Base-by-base conservation (phyloP, 2,797 vertebrate genomes). In the Remorina albescens region DNA sequence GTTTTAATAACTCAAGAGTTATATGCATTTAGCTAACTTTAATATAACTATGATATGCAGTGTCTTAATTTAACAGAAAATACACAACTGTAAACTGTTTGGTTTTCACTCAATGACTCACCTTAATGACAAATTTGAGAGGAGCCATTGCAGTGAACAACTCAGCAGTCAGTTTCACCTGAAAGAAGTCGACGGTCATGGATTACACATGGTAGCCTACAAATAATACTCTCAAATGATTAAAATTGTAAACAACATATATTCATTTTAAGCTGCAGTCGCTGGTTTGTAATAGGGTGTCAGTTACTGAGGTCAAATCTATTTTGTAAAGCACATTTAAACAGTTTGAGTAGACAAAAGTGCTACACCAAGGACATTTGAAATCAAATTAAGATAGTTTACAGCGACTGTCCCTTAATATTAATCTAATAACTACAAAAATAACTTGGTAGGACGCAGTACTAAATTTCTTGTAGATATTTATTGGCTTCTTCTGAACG, bases 81-180 rank as follows among this genome's bases (percentile, higher is more conserved):
- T 44, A 1, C 9, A 37, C 6, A 21, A 11, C 8, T 15, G 26
- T 15, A 12, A 57, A 41, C 26, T 46, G 10, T 16, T 4, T 30
- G 12, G 54, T 30, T 71, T 61, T 39, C n/a, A n/a, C n/a, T n/a
- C n/a, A n/a, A n/a, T n/a, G n/a, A 79, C 96, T 93, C 93, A 98
- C 97, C 95, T 97, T 97, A 77, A 98, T 91, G 59, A 94, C 94
- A 94, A 96, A 94, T 89, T 98, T 98, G 74, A 89, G 90, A 37
- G 94, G 94, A 47, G 92, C 71, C 96, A 97, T 97, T 86, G 61
- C 46, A 50, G 59, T 25, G 13, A 67, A 26, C 2, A 67, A 26
- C 5, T 21, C 55, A 55, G 53, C 11, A 74, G 76, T 34, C 71
- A 5, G 39, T 65, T 16, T 78, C 16, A 83, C 89, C 95, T 95